Conservation (phyloP, 1,140 invertebrate genomes). For the Dendrolimus kikuchii region DNA sequence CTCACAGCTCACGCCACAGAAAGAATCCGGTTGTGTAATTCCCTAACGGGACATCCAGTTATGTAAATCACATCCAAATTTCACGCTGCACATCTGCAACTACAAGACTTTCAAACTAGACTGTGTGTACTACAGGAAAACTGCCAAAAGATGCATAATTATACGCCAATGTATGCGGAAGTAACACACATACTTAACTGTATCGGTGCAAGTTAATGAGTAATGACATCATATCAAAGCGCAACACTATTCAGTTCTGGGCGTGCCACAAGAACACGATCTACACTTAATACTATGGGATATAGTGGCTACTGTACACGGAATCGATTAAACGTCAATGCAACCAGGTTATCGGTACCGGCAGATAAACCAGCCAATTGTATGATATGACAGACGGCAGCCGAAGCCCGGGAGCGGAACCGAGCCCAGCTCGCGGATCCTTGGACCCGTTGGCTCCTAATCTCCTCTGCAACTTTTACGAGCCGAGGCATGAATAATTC, state of each 20-base stretch:
- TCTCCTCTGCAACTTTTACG: constrained; percentile 51
- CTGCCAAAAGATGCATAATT: too few species aligned
- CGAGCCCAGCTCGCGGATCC: too few species aligned
- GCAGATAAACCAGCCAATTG: constrained; percentile 6
- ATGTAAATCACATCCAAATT: constrained; percentile 68
- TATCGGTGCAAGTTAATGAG: constrained; percentile 17
- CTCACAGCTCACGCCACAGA: constrained; percentile 17
- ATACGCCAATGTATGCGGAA: constrained; percentile 2
- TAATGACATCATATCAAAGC: background rate
- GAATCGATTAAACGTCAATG: constrained; percentile 24
- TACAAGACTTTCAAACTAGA: too few species aligned
- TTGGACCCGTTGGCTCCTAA: constrained; percentile 32
- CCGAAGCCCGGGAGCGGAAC: too few species aligned
- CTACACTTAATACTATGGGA: background rate
- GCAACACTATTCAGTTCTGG: too few species aligned
- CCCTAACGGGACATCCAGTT: constrained; percentile 67
- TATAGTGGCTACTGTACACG: constrained; percentile 3
- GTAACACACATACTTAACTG: constrained; percentile 1
- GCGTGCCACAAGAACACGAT: background rate
- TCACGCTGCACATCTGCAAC: constrained; percentile 39
- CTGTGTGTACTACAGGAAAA: too few species aligned
- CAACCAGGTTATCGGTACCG: constrained; percentile 21
- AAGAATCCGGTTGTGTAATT: constrained; percentile 60
- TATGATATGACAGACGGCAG: too few species aligned
- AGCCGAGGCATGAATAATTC: constrained; percentile 68